Evolutionary conservation across 2,888 invertebrate species (phyloP).

Genomic region (Halocaridina rubra): DNA sequence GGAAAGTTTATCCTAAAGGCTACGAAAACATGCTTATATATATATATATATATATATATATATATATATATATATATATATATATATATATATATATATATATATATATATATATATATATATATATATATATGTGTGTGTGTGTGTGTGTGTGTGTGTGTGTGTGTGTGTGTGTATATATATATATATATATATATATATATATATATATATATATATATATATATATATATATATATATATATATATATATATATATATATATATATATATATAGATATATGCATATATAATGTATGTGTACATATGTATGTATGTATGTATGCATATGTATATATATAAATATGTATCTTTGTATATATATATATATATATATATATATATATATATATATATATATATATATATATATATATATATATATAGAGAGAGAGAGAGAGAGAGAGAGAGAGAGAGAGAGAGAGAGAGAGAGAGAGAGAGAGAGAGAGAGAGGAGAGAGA

Average conservation of each 20-base stretch:
- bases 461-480: too few species aligned
- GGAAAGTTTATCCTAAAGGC: too few species aligned
- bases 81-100: neutral
- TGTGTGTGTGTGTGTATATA: neutral
- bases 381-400: neutral
- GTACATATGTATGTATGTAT: neutral
- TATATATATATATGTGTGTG: neutral
- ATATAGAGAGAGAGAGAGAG: neutral
- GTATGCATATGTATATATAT: neutral
- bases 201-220: neutral
- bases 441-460: too few species aligned
- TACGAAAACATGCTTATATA: too few species aligned
- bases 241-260: conserved; percentile 1
- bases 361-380: neutral
- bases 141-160: neutral
- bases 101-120: neutral
- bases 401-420: neutral
- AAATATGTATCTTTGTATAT: neutral
- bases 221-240: neutral
- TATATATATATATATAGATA: too few species aligned
- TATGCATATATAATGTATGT: neutral
- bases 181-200: neutral
- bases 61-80: neutral
- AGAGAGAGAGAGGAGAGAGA: too few species aligned
- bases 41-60: neutral